A percentile compares a stretch with the other conserved stretches of the same genome.
Conservation (phyloP, 2,888 invertebrate species). For the Eilema depressum region DNA sequence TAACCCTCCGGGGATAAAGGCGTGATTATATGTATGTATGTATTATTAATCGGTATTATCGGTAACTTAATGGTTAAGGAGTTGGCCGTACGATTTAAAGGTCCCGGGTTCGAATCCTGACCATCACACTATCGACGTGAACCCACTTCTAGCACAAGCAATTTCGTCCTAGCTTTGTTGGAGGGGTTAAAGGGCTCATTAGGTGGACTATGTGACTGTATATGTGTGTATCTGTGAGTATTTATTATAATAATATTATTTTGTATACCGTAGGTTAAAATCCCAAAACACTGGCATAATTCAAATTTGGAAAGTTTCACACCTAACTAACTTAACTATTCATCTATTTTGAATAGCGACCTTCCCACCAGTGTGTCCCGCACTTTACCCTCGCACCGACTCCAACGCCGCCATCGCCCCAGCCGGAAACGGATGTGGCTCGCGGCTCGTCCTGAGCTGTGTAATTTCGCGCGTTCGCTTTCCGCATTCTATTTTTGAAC, state of each 20-base stretch:
- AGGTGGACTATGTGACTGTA: too few species aligned
- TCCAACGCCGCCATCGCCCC: conserved; percentile 34
- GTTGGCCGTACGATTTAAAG: too few species aligned
- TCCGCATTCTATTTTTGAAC: conserved; percentile 66
- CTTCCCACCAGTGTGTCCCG: conserved; percentile 25
- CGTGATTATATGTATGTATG: too few species aligned
- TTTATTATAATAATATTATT: background rate
- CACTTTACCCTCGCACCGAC: conserved; percentile 40
- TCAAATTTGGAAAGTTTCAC: conserved; percentile 14
- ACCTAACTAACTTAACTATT: conserved; percentile 15
- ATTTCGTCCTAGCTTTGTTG: too few species aligned
- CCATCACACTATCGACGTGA: too few species aligned
- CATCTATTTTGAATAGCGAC: background rate
- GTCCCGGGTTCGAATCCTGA: too few species aligned
- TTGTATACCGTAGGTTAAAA: background rate
- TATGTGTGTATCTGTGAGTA: too few species aligned
- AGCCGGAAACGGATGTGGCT: conserved; percentile 64
- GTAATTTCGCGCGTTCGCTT: conserved; percentile 67
- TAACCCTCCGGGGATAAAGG: too few species aligned
- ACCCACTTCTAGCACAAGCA: too few species aligned
- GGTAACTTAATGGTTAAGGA: too few species aligned
- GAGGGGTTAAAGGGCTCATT: too few species aligned
- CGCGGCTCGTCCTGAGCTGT: conserved; percentile 63
- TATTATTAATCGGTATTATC: too few species aligned
- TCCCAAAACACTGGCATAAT: background rate